Evolutionary conservation across 2,888 invertebrate species (phyloP), one percentile per base, ranked within the genome.

Genomic region (Griposia aprilina): DNA sequence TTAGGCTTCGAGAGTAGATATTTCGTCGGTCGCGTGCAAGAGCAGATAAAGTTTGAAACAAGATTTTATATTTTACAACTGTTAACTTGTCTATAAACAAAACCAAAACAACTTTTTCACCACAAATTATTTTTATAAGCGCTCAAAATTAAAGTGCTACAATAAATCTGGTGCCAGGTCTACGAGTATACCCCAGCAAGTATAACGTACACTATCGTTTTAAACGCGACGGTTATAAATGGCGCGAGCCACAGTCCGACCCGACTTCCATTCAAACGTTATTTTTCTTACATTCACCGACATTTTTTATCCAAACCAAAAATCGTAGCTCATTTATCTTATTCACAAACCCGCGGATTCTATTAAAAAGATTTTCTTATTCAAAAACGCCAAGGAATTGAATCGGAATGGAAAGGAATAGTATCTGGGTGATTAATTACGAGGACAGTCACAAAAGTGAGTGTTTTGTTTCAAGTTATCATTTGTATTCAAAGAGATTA

Each of bases 361-460:
- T 93, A 92, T 94, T 93, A 93, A 93, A 94, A 91, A 91, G 93
- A 92, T 92, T 89, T 93, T 90, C 90, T 90, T 90, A 93, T 94
- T 94, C 93, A 94, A 93, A 94, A 94, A 93, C 90, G 89, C 89
- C 87, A 87, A 86, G 88, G 90, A 92, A 93, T 93, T 94, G 91
- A 95, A 95, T 94, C 90, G 91, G 85, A 93, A 92, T 89, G 91
- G 91, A 85, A 88, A 87, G 84, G 88, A 90, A 91, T 90, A 89
- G 87, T 82, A 89, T 90, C 87, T 79, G 73, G n/a, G 91, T 93
- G 92, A 95, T 95, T 94, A 93, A 94, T 95, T 91, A 89, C 80
- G 81, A 76, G 79, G 86, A 86, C 87, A 89, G 90, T 90, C 89
- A 89, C 88, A 83, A 82, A 87, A 91, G 90, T 90, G 88, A 90